These are phyloP conservation scores for Neelides sp. DNA, from an alignment of 1,140 invertebrate species.

Conservation along the genomic window DNA sequence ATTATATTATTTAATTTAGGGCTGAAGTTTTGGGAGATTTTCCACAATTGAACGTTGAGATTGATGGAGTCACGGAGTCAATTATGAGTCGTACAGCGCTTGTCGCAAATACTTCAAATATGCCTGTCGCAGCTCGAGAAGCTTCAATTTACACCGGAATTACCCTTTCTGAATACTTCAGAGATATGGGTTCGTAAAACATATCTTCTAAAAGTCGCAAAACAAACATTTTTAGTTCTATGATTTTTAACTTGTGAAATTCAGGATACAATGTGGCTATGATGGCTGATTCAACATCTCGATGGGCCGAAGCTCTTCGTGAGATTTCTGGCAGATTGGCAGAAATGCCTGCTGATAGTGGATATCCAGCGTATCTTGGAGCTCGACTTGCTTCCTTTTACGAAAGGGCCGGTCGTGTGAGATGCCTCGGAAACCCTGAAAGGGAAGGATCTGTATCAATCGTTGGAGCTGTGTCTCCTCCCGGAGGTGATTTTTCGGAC, in stretches of 20 bases:
- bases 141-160: slow-evolving; percentile 99
- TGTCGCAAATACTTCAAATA: slow-evolving; percentile 99
- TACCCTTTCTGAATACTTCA: slow-evolving; percentile 94
- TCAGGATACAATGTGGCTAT: slow-evolving; percentile 99
- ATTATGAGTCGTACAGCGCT: slow-evolving; percentile 99
- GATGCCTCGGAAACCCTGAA: slow-evolving; percentile 95
- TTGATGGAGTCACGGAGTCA: slow-evolving; percentile 89
- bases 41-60: slow-evolving; percentile 93
- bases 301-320: slow-evolving; percentile 94
- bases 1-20: slow-evolving; percentile 34
- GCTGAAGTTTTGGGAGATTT: slow-evolving; percentile 93
- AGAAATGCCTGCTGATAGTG: slow-evolving; percentile 99
- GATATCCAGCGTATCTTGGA: slow-evolving; percentile 97
- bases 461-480: slow-evolving; percentile 97
- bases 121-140: slow-evolving; percentile 99
- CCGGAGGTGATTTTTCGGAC: slow-evolving; percentile 98
- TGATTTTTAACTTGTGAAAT: slow-evolving; percentile 42
- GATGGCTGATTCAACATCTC: slow-evolving; percentile 99
- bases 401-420: slow-evolving; percentile 94
- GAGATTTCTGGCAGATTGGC: slow-evolving; percentile 99
- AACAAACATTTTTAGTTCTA: slow-evolving; percentile 6
- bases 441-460: slow-evolving; percentile 97
- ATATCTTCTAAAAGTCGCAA: not conserved
- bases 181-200: slow-evolving; percentile 53
- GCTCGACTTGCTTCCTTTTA: slow-evolving; percentile 98